Conservation (phyloP, 2,113 vertebrate genomes). For the Thalassoma bifasciatum region DNA sequence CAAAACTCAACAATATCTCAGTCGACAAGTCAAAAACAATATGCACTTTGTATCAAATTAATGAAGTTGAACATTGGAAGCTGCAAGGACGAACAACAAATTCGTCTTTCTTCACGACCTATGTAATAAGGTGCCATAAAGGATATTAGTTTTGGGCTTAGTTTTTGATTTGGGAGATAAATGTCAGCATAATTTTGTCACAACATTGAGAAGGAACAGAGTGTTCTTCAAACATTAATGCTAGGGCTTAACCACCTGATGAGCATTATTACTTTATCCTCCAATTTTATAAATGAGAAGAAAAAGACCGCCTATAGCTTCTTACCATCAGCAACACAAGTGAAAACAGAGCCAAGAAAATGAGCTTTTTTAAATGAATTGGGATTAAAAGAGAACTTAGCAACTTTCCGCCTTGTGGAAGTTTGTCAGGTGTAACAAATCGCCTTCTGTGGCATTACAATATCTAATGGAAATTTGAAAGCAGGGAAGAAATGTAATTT, state of each 20-base stretch:
- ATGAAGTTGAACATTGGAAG: no score
- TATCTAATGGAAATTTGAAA: slow-evolving; percentile 57
- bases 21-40: no score
- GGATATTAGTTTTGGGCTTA: no score
- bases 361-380: neutral
- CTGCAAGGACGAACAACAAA: neutral
- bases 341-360: neutral
- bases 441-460: slow-evolving; percentile 9
- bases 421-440: slow-evolving; percentile 28
- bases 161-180: neutral
- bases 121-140: neutral
- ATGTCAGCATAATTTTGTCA: neutral
- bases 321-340: neutral
- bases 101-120: neutral
- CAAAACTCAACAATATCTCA: no score
- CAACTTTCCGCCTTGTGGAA: slow-evolving; percentile 13
- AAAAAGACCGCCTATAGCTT: neutral
- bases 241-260: neutral
- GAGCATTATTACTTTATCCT: neutral
- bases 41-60: no score
- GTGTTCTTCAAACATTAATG: neutral
- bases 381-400: neutral
- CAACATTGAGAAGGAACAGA: neutral
- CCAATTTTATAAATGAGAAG: neutral
- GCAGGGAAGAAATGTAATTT: slow-evolving; percentile 49